Evolutionary conservation across 2,888 invertebrate species (phyloP), one percentile per base, ranked within the genome.

Genomic region (Drosophila neotestacea): DNA sequence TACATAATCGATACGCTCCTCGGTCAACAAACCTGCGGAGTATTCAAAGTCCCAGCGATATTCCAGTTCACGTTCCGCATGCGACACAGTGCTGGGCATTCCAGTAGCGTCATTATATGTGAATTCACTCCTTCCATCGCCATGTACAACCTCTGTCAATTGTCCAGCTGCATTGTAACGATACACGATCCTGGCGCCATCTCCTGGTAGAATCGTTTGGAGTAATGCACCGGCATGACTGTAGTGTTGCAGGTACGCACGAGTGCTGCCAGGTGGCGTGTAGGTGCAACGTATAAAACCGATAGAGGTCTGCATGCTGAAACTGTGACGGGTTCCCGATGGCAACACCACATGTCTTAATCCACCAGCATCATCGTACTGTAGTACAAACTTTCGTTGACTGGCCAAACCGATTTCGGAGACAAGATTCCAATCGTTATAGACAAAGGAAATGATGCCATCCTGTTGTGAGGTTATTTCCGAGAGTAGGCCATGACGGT

Each of bases 401-500:
- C 97, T 98, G 6, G 98, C 97, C 73, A 98, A 93, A 6, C 96
- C 96, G 59, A 98, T 97, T 92, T 97, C 97, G 0, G 97, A 96
- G 1, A 98, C 95, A 88, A 96, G 94, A 90, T 97, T 97, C 90
- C 96, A 96, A 73, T 97, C 97, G 90, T 98, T 97, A 92, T 97
- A 97, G 9, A 94, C 93, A 89, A 95, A 96, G 22, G 95, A 95
- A 79, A 95, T 95, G 0, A 96, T 96, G n/a, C 97, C 97, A 86
- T 97, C 97, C 91, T 97, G 96, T 48, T 96, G 95, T 77, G 96
- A 96, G n/a, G 96, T 96, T 44, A 97, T 95, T 93, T 98, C 97
- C 1, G 97, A 96, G 41, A 98, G 93, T 88, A 98, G 94, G 0
- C 98, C 98, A 85, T 97, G 96, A 0, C 96, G 94, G 84, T 98